Percentiles rank a stretch among this genome's conserved stretches.
These are phyloP conservation scores for Montipora cactus DNA, from an alignment of 64 coral and sea anemone genomes.

Conservation along the genomic window DNA sequence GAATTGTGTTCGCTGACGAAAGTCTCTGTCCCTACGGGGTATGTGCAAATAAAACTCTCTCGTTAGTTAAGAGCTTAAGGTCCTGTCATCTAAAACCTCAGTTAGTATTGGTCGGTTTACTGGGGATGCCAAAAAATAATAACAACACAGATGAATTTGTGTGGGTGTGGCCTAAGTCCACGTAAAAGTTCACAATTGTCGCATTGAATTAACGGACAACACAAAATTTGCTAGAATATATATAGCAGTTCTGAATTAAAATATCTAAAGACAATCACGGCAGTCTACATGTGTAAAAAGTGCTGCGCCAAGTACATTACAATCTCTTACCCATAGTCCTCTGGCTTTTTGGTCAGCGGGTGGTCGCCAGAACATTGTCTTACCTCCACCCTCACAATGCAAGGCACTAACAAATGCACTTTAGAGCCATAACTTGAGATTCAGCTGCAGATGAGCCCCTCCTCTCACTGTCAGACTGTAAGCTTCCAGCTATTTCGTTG, in stretches of 20 bases:
- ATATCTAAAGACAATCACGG: conserved; percentile 2
- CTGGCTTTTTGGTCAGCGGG: neutral
- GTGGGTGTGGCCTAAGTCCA: neutral
- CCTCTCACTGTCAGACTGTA: neutral
- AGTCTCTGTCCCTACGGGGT: neutral
- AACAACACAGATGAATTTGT: neutral
- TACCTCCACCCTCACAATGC: conserved; percentile 11
- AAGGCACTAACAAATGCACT: neutral
- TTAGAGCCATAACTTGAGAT: neutral
- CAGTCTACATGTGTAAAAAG: neutral
- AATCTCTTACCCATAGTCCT: neutral
- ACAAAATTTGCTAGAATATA: neutral
- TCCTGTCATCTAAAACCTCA: neutral
- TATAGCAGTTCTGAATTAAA: neutral
- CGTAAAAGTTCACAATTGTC: neutral
- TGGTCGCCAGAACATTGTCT: conserved; percentile 5
- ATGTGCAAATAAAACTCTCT: neutral
- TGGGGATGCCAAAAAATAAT: neutral
- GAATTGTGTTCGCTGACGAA: conserved; percentile 9
- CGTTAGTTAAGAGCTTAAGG: neutral
- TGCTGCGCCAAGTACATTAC: conserved; percentile 1
- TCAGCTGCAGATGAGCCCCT: neutral
- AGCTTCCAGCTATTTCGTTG: neutral
- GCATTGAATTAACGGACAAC: neutral
- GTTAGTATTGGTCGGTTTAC: neutral